Evolutionary conservation across 2,888 invertebrate species (phyloP).

Genomic region (Spisula solida): DNA sequence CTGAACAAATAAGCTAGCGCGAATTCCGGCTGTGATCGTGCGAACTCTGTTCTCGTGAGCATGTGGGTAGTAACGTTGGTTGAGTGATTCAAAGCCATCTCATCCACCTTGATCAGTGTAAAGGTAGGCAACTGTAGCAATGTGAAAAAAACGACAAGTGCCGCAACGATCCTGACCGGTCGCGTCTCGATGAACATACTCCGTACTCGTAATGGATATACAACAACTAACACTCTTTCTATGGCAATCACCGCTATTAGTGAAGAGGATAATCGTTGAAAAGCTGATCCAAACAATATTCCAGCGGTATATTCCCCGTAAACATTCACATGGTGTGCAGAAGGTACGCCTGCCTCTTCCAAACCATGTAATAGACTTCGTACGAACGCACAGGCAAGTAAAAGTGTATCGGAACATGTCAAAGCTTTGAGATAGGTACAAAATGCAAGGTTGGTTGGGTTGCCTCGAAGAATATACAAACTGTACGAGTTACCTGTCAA

Average conservation of each 20-base stretch:
- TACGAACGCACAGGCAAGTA: not conserved
- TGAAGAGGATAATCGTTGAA: slow-evolving; percentile 22
- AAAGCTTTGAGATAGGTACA: slow-evolving; percentile 25
- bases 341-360: not conserved
- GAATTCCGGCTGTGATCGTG: not conserved
- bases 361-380: not conserved
- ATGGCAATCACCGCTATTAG: slow-evolving; percentile 24
- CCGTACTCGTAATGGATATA: slow-evolving; percentile 18
- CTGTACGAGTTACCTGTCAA: slow-evolving; percentile 27
- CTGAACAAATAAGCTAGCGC: not conserved
- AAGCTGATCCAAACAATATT: not conserved
- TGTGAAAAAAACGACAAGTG: not conserved
- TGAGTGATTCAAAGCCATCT: not conserved
- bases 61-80: not conserved
- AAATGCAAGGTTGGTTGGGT: slow-evolving; percentile 28
- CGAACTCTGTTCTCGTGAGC: not conserved
- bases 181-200: slow-evolving; percentile 24
- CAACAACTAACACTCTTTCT: slow-evolving; percentile 24
- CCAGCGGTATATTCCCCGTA: not conserved
- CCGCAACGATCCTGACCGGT: not conserved
- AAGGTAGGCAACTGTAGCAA: slow-evolving; percentile 25
- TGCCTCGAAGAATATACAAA: slow-evolving; percentile 23
- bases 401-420: slow-evolving; percentile 12
- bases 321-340: not conserved
- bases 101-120: not conserved